Percentiles rank a stretch among this genome's conserved stretches.
phyloP scores from a whole-genome alignment of 2,797 vertebrate genomes.

The Fistularia commersonii region DNA sequence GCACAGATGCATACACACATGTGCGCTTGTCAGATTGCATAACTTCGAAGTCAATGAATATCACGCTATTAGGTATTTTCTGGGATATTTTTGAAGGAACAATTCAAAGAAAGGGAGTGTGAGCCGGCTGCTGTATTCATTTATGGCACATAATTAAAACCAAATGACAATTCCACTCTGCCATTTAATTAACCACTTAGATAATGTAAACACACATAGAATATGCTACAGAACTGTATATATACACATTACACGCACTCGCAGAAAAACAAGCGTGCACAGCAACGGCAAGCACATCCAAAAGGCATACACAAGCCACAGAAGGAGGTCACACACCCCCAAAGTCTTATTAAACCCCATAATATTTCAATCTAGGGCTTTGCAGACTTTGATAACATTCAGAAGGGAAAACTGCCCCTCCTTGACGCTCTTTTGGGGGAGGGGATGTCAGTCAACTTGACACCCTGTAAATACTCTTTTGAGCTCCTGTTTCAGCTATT shows the following conservation, averaged over 20 bases:
- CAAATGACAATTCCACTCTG: constrained; percentile 76
- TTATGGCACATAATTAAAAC: constrained; percentile 77
- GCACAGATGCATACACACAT: too few species aligned
- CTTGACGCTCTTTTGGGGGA: constrained; percentile 26
- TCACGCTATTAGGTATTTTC: constrained; percentile 61
- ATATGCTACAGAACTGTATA: constrained; percentile 34
- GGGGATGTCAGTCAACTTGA: constrained; percentile 68
- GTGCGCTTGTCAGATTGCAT: constrained; percentile 65
- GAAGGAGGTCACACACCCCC: constrained; percentile 54
- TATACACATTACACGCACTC: constrained; percentile 22
- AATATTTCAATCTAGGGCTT: constrained; percentile 68
- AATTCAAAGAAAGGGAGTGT: constrained; percentile 52
- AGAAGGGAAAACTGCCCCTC: constrained; percentile 48
- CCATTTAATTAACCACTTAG: constrained; percentile 77
- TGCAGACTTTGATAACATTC: constrained; percentile 61
- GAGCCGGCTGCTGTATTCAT: constrained; percentile 63
- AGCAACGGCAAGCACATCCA: constrained; percentile 15
- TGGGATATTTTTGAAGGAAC: constrained; percentile 68
- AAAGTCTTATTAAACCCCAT: constrained; percentile 63
- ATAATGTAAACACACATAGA: constrained; percentile 66
- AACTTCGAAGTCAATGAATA: constrained; percentile 64
- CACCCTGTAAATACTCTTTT: constrained; percentile 69
- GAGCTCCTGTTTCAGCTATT: constrained; percentile 52
- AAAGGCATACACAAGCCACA: constrained; percentile 21
- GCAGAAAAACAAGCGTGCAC: constrained; percentile 3